Base-by-base conservation (phyloP, 2,113 vertebrate genomes). In the Orientallactaga bullata region DNA sequence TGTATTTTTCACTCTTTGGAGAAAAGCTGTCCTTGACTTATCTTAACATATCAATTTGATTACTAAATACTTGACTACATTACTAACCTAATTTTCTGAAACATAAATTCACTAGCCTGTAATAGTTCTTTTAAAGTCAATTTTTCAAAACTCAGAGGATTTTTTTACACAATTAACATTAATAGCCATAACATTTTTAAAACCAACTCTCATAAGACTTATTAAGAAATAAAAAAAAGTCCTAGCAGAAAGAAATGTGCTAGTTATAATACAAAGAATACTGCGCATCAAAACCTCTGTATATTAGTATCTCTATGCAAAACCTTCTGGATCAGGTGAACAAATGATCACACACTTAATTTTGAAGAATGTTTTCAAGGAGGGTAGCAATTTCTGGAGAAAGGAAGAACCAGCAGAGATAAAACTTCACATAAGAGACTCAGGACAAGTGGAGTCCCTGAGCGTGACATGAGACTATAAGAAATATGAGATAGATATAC, bases 71-170 rank as follows among this genome's bases (percentile, higher is more conserved):
- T 94, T 32, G 93, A 18, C 32, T 30, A 24, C 21, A 74, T 68
- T 88, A 55, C 55, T 90, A 93, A 39, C 30, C 86, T 10, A 3
- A 42, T 86, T 85, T 11, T 58, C 37, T 79, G 71, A 78, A 93
- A 68, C 42, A 80, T 89, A 89, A 88, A 80, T 91, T 93, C 85
- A 79, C 94, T 92, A 93, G 23, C 18, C 7, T 84, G 16, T 68
- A 93, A 76, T 35, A 72, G n/a, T 80, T 87, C 20, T 42, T 61
- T 95, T 80, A 80, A 93, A 72, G 42, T 83, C 26, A 76, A 18
- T 37, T 93, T 95, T 89, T 94, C 55, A 84, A 92, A 93, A 90
- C 17, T 71, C 28, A 63, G 13, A 74, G 4, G 58, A 7, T 71
- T 60, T 63, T 82, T 93, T 90, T 85, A 89, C 63, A 84, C 35